Conservation (phyloP, 2,888 invertebrate species). For the Philhelius pedissequus region DNA sequence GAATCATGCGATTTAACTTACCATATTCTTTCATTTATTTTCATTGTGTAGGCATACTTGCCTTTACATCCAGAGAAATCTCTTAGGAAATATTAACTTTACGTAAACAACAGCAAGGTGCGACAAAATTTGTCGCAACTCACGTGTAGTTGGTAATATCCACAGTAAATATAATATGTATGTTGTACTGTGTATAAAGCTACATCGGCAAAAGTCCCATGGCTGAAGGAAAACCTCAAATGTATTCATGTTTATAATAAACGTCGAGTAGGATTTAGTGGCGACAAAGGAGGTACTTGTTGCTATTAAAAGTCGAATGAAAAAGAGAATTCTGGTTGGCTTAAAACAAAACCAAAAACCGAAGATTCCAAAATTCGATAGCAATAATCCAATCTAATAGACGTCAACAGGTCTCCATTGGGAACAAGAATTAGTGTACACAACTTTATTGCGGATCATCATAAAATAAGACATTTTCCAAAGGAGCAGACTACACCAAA, state of each 20-base stretch:
- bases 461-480: conserved; percentile 88
- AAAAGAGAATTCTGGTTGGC: conserved; percentile 94
- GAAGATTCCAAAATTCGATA: conserved; percentile 94
- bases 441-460: conserved; percentile 91
- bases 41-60: no score
- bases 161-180: no score
- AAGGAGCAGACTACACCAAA: conserved; percentile 95
- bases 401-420: conserved; percentile 95
- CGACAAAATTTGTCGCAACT: conserved; percentile 86
- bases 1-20: no score
- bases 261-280: conserved; percentile 82
- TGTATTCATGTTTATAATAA: conserved; percentile 97
- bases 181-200: no score
- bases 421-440: conserved; percentile 97
- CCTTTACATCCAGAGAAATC: no score
- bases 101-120: conserved; percentile 80
- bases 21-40: no score
- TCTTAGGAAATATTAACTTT: neutral
- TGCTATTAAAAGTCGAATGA: conserved; percentile 95
- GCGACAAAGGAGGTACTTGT: conserved; percentile 94
- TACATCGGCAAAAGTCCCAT: conserved; percentile 96
- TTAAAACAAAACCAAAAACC: conserved; percentile 89
- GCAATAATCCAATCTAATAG: conserved; percentile 97
- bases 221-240: conserved; percentile 93
- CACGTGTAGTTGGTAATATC: conserved; percentile 98